Evolutionary conservation across 2,888 invertebrate genomes (phyloP).

Genomic region (Griposia aprilina): DNA sequence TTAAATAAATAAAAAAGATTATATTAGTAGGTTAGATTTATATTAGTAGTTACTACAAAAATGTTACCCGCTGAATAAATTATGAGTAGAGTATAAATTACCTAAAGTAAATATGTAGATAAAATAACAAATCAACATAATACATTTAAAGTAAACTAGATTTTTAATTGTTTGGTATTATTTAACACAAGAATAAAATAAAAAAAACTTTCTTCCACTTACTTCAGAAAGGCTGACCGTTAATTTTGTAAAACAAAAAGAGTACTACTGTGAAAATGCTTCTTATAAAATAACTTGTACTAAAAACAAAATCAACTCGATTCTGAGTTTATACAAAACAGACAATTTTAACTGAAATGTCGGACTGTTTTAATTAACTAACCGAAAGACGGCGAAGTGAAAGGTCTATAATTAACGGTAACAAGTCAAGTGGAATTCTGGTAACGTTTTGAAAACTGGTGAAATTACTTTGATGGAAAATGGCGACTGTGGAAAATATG

Average conservation of each 20-base stretch:
- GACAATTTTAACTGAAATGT: slow-evolving; percentile 43
- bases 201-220: no score
- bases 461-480: slow-evolving; percentile 1
- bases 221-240: background rate
- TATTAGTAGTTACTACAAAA: no score
- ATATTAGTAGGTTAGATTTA: no score
- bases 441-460: slow-evolving; percentile 17
- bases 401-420: slow-evolving; percentile 74
- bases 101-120: no score
- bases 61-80: no score
- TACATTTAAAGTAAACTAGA: background rate
- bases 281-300: slow-evolving; percentile 2
- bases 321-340: slow-evolving; percentile 26
- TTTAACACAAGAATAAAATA: background rate
- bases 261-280: background rate
- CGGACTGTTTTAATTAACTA: slow-evolving; percentile 61
- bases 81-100: no score
- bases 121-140: background rate
- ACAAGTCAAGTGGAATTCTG: slow-evolving; percentile 48
- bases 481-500: background rate
- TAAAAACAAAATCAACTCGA: slow-evolving; percentile 6
- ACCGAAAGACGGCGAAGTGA: slow-evolving; percentile 67
- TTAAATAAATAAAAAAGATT: no score
- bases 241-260: background rate
- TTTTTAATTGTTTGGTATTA: background rate